phyloP scores from a whole-genome alignment of 2,888 invertebrate genomes.

The Eurois occulta region DNA sequence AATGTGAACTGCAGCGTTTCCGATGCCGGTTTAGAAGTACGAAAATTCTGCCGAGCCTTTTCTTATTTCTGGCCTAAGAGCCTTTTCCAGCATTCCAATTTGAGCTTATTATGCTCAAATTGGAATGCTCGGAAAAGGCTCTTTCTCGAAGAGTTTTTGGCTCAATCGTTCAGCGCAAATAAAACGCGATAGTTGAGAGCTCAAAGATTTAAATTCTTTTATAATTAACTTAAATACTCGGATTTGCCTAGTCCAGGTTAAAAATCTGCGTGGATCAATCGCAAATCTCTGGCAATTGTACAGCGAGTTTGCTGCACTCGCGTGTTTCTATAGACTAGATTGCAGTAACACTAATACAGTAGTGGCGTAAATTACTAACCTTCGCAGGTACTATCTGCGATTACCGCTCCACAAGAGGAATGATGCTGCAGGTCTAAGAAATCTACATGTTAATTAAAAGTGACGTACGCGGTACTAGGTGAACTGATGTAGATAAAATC shows the following conservation, averaged over 20 bases:
- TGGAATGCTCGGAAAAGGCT: neutral
- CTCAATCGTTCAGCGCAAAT: neutral
- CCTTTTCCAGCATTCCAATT: too few relatives aligned
- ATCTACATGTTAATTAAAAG: neutral
- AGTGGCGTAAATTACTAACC: neutral
- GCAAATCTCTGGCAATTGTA: neutral
- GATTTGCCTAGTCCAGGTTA: neutral
- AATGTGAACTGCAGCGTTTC: neutral
- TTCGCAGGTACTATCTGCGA: neutral
- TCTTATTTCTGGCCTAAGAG: too few relatives aligned
- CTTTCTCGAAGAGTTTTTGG: neutral
- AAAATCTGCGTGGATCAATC: neutral
- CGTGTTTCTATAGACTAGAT: neutral
- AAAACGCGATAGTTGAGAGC: neutral
- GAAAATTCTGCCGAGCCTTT: neutral
- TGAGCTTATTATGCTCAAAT: too few relatives aligned
- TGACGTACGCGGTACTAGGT: neutral
- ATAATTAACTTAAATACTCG: neutral
- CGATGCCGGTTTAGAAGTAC: neutral
- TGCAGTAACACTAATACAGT: neutral
- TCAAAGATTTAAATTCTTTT: neutral
- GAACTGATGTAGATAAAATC: neutral
- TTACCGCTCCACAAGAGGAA: neutral
- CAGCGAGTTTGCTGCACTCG: neutral
- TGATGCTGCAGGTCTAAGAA: neutral